These are phyloP conservation scores for Phaetusa simplex DNA, from an alignment of 2,113 vertebrate species.

Conservation along the genomic window DNA sequence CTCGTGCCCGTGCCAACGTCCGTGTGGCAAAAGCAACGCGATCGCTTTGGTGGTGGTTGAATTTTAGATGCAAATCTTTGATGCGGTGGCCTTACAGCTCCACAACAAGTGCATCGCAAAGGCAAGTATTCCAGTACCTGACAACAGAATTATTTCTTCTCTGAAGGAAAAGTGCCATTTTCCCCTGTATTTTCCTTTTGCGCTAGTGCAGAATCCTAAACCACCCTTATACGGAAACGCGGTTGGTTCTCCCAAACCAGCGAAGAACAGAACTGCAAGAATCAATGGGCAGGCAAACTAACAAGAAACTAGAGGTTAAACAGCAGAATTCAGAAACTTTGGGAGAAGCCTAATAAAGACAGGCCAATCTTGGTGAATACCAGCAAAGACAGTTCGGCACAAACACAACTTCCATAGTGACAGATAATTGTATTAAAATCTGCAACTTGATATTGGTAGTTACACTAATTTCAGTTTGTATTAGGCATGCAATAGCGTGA, in stretches of 20 bases:
- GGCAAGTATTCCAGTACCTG: not conserved
- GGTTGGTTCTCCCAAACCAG: constrained; percentile 11
- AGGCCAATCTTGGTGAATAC: constrained; percentile 69
- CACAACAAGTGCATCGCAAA: accelerated
- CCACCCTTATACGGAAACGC: not conserved
- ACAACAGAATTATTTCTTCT: not conserved
- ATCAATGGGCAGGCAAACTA: constrained; percentile 29
- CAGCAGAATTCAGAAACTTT: constrained; percentile 53
- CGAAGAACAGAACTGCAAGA: constrained; percentile 26
- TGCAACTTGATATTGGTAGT: constrained; percentile 68
- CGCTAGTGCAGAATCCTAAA: constrained; percentile 18
- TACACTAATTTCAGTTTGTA: constrained; percentile 75
- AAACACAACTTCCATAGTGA: constrained; percentile 78
- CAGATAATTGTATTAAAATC: constrained; percentile 71
- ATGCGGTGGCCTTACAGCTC: not conserved
- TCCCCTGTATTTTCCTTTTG: not conserved
- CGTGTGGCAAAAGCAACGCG: not conserved
- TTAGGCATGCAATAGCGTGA: constrained; percentile 87
- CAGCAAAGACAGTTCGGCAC: constrained; percentile 78
- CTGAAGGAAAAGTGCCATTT: not conserved
- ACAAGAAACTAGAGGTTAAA: constrained; percentile 44
- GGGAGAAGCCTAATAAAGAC: constrained; percentile 70
- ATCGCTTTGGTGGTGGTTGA: accelerated
- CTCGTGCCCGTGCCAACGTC: not conserved
- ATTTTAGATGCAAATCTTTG: not conserved